A percentile compares a stretch with the other conserved stretches of the same genome.
phyloP scores from a whole-genome alignment of 2,113 vertebrate species.

The Xyliphius kryptos region DNA sequence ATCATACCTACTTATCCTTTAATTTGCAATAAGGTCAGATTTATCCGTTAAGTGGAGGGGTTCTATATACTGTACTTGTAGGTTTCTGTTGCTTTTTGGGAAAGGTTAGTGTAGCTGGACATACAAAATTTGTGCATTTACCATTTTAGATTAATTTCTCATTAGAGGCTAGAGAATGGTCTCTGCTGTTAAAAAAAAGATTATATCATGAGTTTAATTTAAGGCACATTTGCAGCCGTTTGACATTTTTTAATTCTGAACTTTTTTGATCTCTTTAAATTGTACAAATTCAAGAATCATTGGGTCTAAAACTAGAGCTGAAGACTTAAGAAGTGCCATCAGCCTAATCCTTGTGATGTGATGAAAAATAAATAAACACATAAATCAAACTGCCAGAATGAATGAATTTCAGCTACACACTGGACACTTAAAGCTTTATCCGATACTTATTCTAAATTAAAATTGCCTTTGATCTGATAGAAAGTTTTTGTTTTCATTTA shows the following conservation, averaged over 20 bases:
- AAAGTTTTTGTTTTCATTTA: conserved; percentile 41
- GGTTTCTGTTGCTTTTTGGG: not conserved
- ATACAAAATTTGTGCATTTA: not conserved
- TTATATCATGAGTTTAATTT: not conserved
- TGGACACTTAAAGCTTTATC: too few species aligned
- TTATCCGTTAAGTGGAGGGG: conserved; percentile 21
- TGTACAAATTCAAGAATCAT: conserved; percentile 12
- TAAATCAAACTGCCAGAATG: conserved; percentile 20
- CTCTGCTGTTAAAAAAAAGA: too few species aligned
- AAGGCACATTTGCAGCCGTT: not conserved
- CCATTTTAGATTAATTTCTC: conserved; percentile 1
- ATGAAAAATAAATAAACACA: conserved; percentile 17
- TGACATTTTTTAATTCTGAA: conserved; percentile 8
- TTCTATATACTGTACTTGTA: not conserved
- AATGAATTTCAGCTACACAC: too few species aligned
- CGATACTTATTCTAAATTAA: conserved; percentile 36
- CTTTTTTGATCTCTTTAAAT: conserved; percentile 6
- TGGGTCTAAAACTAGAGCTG: conserved; percentile 7
- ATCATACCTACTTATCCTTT: conserved; percentile 25
- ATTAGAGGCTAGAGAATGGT: not conserved
- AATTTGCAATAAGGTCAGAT: conserved; percentile 12
- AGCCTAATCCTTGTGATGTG: conserved; percentile 36
- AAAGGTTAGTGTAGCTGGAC: not conserved
- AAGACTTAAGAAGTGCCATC: conserved; percentile 36
- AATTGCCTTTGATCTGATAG: conserved; percentile 43